Conservation (phyloP, 1,140 invertebrate genomes). For the Polypedilum pembai region DNA sequence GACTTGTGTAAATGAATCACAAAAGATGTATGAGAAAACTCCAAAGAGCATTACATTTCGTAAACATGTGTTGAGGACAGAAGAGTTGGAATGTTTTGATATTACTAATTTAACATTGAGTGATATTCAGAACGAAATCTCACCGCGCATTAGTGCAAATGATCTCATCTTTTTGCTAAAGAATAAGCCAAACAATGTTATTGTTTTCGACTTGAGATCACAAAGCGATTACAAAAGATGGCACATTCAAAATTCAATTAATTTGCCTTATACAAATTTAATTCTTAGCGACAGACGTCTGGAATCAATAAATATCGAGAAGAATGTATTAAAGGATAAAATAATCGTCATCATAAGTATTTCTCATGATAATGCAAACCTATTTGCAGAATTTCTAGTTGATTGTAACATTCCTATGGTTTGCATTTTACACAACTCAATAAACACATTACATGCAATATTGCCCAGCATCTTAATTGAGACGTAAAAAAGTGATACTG, state of each 20-base stretch:
- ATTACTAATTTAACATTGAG: constrained; percentile 59
- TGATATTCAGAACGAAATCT: constrained; percentile 62
- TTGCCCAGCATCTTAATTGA: constrained; percentile 52
- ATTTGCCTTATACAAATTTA: constrained; percentile 74
- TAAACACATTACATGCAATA: constrained; percentile 55
- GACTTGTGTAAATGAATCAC: constrained; percentile 80
- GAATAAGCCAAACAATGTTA: constrained; percentile 55
- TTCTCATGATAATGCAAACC: constrained; percentile 63
- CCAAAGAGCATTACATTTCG: constrained; percentile 82
- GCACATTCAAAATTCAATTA: constrained; percentile 69
- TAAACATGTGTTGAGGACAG: constrained; percentile 43
- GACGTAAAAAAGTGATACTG: not conserved
- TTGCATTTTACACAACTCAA: constrained; percentile 65
- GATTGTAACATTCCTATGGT: constrained; percentile 57
- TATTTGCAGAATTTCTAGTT: constrained; percentile 66
- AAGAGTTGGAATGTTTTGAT: constrained; percentile 46
- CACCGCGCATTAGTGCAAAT: constrained; percentile 73
- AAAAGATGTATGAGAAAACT: constrained; percentile 75
- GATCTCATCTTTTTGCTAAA: constrained; percentile 71
- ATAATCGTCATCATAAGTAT: constrained; percentile 71
- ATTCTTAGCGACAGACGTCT: constrained; percentile 56
- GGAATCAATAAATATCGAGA: constrained; percentile 55
- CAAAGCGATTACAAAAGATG: constrained; percentile 66
- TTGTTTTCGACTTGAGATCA: constrained; percentile 69
- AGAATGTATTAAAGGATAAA: constrained; percentile 49